Conservation (phyloP, 2,113 vertebrate species). For the Sinocyclocheilus anophthalmus region DNA sequence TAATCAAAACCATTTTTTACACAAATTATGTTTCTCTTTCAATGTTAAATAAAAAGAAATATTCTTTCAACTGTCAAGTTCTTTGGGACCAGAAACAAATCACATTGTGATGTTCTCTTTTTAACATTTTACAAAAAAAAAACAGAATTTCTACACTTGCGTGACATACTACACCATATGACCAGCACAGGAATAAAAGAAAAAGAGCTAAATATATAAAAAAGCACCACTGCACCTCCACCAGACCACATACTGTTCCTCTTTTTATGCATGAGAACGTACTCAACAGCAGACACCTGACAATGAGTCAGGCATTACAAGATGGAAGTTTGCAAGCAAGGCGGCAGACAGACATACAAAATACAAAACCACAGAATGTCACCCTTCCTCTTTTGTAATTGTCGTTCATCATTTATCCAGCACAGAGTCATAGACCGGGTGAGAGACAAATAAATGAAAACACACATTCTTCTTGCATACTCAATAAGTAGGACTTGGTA, state of each 20-base stretch:
- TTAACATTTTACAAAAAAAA: not conserved
- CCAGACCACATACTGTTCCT: not conserved
- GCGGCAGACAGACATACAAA: not conserved
- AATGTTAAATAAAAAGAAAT: not conserved
- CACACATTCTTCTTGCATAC: not conserved
- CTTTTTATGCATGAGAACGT: not conserved
- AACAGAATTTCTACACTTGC: not conserved
- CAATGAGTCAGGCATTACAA: not conserved
- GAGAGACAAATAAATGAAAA: not conserved
- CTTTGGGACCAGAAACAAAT: not conserved
- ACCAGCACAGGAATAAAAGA: not conserved
- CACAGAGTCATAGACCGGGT: not conserved
- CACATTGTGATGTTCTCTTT: not conserved
- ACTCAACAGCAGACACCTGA: not conserved
- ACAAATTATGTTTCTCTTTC: too few species aligned
- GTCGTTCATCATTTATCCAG: not conserved
- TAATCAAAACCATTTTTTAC: not conserved
- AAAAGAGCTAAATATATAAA: not conserved
- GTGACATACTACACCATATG: not conserved
- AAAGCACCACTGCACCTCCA: not conserved
- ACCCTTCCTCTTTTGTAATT: conserved; percentile 11
- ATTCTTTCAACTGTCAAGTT: not conserved
- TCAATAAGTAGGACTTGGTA: not conserved
- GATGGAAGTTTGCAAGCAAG: not conserved
- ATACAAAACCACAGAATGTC: conserved; percentile 6